Evolutionary conservation across 2,113 vertebrate genomes (phyloP), one percentile per base, ranked within the genome.

Genomic region (Cinclus mexicanus): DNA sequence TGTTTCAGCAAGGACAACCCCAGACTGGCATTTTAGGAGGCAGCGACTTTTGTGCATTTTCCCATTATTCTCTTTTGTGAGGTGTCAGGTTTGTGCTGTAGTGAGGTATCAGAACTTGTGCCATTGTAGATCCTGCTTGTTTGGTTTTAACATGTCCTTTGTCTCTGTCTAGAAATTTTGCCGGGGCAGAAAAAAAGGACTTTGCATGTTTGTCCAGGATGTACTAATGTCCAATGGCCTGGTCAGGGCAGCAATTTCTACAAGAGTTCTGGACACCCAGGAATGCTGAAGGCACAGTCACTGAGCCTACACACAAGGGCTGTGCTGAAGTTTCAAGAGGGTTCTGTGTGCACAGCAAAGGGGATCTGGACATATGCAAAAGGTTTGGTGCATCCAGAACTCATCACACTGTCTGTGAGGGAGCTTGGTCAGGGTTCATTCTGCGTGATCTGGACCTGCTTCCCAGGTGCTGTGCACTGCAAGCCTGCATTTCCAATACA

Each of bases 101-200:
- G n/a, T 33, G 53, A 68, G 29, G 28, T 18, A 41, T 14, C 75
- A 52, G 71, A 72, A 72, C 41, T 44, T 28, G 41, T 52, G 44
- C 44, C 18, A 1, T 14, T 6, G 0, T 39, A 24, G 35, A 52
- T 52, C 18, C 35, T 52, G 19, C 56, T 71, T 83, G 26, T 57
- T 91, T 80, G n/a, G 6, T 86, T 90, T 69, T 72, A 52, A 35
- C 1, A 0, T 76, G 57, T 79, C 75, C 75, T 79, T 94, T 89
- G 22, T 86, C 39, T 92, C 78, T 67, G 25, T 74, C 79, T 90
- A 83, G 76, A 61, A 80, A 69, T 94, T 83, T 60, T 86, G 53
- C 25, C 82, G 69, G 86, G 46, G 42, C 71, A 90, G 57, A 80
- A 89, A 56, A 79, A 79, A 24, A 56, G 20, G 46, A 69, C 41